These are phyloP conservation scores for Orthosia incerta DNA, from an alignment of 2,888 invertebrate genomes.

Conservation along the genomic window DNA sequence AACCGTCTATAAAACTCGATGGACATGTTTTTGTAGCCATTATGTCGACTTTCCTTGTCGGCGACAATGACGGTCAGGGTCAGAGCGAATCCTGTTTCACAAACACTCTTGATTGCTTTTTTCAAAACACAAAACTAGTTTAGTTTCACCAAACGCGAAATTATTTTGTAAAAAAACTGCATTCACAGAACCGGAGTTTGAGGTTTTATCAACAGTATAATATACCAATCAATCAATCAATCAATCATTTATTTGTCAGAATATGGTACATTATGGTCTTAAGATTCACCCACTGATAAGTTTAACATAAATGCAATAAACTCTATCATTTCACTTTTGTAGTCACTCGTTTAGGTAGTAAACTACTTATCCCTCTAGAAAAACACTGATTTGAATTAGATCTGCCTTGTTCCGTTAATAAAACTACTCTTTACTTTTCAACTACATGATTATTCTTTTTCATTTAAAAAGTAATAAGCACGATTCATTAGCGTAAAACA, in stretches of 20 bases:
- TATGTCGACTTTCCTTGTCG: not conserved
- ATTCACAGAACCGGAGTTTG: not conserved
- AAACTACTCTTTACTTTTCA: not conserved
- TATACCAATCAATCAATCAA: no score
- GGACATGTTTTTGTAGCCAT: conserved; percentile 3
- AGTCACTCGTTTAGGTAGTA: not conserved
- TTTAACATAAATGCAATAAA: not conserved
- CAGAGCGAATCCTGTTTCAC: conserved; percentile 20
- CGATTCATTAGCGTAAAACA: conserved; percentile 17
- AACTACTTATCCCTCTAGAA: not conserved
- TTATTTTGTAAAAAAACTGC: conserved; percentile 11
- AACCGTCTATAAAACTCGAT: conserved; percentile 6
- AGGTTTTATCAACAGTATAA: not conserved
- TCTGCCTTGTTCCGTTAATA: not conserved
- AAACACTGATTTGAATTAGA: not conserved
- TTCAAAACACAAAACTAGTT: conserved; percentile 36
- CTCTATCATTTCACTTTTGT: not conserved
- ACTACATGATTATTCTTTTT: not conserved
- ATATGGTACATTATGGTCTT: no score
- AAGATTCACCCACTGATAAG: not conserved
- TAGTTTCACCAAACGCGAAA: conserved; percentile 3
- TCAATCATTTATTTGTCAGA: no score
- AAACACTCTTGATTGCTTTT: conserved; percentile 14
- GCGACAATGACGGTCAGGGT: not conserved
- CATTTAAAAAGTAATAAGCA: conserved; percentile 4